Percentiles rank a stretch among this genome's conserved stretches.
Conservation (phyloP, 1,140 invertebrate species). For the Leptonema lineaticorne region DNA sequence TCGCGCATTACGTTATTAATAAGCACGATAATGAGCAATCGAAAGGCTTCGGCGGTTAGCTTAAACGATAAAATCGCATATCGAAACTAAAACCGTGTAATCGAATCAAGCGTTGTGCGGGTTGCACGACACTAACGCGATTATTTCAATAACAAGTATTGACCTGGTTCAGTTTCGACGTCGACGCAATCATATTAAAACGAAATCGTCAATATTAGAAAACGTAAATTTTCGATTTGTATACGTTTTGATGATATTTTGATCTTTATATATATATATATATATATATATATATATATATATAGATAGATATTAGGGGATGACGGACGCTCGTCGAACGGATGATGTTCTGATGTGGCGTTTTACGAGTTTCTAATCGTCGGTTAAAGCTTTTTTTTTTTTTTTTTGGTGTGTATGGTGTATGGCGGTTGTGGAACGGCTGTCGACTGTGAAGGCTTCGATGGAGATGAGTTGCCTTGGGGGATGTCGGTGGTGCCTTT, state of each 20-base stretch:
- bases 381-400: neutral
- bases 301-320: no score
- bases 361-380: neutral
- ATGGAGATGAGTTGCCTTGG: neutral
- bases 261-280: no score
- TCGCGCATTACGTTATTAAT: no score
- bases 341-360: no score
- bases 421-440: neutral
- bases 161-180: constrained; percentile 7
- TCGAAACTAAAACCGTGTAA: neutral
- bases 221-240: no score
- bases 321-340: no score
- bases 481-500: neutral
- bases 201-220: no score
- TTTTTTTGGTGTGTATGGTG: neutral
- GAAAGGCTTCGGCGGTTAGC: no score
- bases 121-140: neutral
- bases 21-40: no score
- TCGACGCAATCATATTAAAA: neutral
- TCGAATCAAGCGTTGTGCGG: neutral
- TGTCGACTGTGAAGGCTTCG: neutral
- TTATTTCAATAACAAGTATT: constrained; percentile 8
- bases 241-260: no score
- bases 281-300: no score
- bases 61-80: neutral